Base-by-base conservation (phyloP, 2,797 vertebrate genomes). In the Momotus momota region DNA sequence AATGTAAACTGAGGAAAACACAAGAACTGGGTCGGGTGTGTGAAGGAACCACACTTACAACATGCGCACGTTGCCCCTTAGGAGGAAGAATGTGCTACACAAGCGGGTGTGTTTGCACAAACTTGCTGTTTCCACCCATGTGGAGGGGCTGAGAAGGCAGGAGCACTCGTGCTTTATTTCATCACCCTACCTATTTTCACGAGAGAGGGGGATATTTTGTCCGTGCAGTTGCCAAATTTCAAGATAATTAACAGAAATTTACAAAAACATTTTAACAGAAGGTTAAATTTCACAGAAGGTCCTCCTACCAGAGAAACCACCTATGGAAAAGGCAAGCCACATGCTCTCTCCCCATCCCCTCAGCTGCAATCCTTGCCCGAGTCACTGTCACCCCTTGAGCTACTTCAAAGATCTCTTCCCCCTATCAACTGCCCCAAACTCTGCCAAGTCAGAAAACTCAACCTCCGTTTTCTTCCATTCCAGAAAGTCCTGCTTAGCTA, bases 1-100 rank as follows among this genome's bases (percentile, higher is more conserved):
- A 45, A 73, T 17, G 74, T 70, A 95, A 94, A 89, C 74, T 38
- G 58, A 88, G 80, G 82, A 92, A 92, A 96, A 85, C 45, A 84
- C 11, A 2, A 81, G 89, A 75, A 60, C 0, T 15, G 55, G 62
- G 81, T 91, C 3, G 0, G 18, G 35, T 4, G 65, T 51, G 58
- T 12, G 70, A 81, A 93, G 52, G 41, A 90, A 7, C 27, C 69
- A 81, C 0, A 1, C 81, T 90, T 48, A 67, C 77, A 74, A 5
- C 16, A 5, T 2, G 48, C 9, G 49, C 72, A 27, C 2, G 1
- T 9, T 57, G 65, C 67, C 46, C 69, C 43, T 93, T 54, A 7
- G 15, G 60, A 95, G 86, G 62, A 89, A 69, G 43, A 69, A 71
- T 10, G 13, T 40, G 80, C 19, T 5, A 49, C 86, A 33, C 71